Percentiles rank a stretch among this genome's conserved stretches.
phyloP scores from a whole-genome alignment of 2,797 vertebrate species.

The Dermochelys coriacea region DNA sequence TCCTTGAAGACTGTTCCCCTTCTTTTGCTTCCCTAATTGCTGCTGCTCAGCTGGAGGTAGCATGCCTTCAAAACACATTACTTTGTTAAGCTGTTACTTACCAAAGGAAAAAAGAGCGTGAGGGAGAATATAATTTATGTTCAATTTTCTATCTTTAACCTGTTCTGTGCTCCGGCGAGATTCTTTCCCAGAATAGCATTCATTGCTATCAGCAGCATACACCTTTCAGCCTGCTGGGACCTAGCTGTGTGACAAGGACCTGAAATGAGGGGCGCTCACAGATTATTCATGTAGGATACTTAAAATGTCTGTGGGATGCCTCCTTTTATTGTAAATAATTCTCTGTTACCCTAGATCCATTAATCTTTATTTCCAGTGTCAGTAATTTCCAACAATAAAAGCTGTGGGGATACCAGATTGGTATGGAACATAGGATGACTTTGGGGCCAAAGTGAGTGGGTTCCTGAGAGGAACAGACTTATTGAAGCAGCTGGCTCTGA shows the following conservation, averaged over 20 bases:
- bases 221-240: not conserved
- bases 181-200: accelerated
- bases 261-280: not conserved
- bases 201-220: not conserved
- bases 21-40: slow-evolving; percentile 72
- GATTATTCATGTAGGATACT: not conserved
- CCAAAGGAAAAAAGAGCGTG: slow-evolving; percentile 6
- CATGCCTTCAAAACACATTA: slow-evolving; percentile 46
- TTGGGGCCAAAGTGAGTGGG: not conserved
- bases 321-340: not conserved
- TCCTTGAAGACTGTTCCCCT: slow-evolving; percentile 69
- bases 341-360: not conserved
- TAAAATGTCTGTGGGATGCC: not conserved
- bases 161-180: not conserved
- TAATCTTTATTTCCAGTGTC: not conserved
- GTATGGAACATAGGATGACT: not conserved
- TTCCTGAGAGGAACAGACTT: not conserved
- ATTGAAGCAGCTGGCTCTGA: not conserved
- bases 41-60: slow-evolving; percentile 67
- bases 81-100: slow-evolving; percentile 62
- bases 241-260: accelerated
- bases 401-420: not conserved
- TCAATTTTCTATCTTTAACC: not conserved
- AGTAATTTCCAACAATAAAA: not conserved
- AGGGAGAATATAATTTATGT: slow-evolving; percentile 18